Evolutionary conservation across 1,140 invertebrate genomes (phyloP), one percentile per base, ranked within the genome.

Genomic region (Lasioglossum baleicum): DNA sequence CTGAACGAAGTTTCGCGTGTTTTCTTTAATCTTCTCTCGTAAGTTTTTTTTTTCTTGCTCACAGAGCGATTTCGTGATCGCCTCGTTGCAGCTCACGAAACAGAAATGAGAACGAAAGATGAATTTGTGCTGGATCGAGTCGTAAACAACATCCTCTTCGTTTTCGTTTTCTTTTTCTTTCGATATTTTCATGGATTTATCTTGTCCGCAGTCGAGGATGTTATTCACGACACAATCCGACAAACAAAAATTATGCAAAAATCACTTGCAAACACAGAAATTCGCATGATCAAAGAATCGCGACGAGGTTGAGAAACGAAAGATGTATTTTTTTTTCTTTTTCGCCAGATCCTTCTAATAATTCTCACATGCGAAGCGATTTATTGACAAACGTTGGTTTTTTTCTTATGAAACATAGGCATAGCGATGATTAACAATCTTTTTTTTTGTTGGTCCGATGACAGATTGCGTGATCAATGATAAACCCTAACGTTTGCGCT

Each of bases 381-480:
- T 78, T 83, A 74, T 80, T 83, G 67, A 80, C 61, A 64, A 68
- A 83, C 73, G 83, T 64, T 64, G 61, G 61, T 70, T 74, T 80
- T 56, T 56, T 58, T 58, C 56, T 58, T 58, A 53, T 65, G 75
- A 78, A 74, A 73, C 40, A 63, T 74, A 60, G 51, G 77, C 65
- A 51, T 61, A 67, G 53, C 72, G 17, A 74, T 58, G 17, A 82
- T 80, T 86, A 85, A 83, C 86, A 79, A 58, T n/a, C n/a, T 58
- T 58, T 58, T 58, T 58, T 58, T n/a, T n/a, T 58, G 17, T 88
- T 74, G 88, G 87, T 92, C 71, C 69, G 84, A 84, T 87, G 71
- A 80, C 87, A 73, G 65, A 83, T 73, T 85, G 83, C 61, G 69
- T 84, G 56, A 73, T 84, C 77, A 11, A 75, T 48, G 58, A 58